Percentiles rank a stretch among this genome's conserved stretches.
These are phyloP conservation scores for Dipodomys spectabilis DNA, from an alignment of 2,113 vertebrate species.

Conservation along the genomic window DNA sequence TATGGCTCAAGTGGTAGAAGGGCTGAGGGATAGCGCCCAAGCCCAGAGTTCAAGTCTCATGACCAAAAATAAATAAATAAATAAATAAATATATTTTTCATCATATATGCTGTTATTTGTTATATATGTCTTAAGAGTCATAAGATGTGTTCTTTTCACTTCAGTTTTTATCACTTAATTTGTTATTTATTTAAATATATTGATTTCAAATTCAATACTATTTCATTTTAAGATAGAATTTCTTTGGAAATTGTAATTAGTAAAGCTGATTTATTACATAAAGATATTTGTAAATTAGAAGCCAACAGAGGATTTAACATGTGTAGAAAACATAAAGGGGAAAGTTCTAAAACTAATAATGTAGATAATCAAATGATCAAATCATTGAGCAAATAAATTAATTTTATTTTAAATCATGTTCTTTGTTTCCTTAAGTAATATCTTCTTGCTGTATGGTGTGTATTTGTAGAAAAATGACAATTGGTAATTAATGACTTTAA, in stretches of 20 bases:
- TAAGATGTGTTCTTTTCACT: too few relatives aligned
- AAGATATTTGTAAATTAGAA: not conserved
- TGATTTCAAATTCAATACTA: constrained; percentile 7
- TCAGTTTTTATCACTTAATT: not conserved
- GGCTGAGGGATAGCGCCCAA: too few relatives aligned
- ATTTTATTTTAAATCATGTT: not conserved
- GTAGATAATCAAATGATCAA: not conserved
- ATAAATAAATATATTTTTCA: too few relatives aligned
- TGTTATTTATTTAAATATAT: not conserved
- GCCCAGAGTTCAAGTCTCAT: too few relatives aligned
- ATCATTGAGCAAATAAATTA: not conserved
- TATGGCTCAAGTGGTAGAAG: too few relatives aligned
- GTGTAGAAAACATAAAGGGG: not conserved
- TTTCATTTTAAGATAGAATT: not conserved
- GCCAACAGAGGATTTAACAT: not conserved
- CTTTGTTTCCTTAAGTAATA: not conserved
- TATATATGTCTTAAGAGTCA: too few relatives aligned
- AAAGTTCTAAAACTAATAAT: not conserved
- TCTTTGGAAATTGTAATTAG: not conserved
- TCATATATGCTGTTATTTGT: not conserved
- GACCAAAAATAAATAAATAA: too few relatives aligned
- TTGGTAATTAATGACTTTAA: not conserved
- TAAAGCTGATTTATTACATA: not conserved
- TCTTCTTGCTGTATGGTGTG: not conserved
- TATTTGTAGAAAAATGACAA: not conserved